phyloP scores from a whole-genome alignment of 2,113 vertebrate genomes.

The Garra rufa region DNA sequence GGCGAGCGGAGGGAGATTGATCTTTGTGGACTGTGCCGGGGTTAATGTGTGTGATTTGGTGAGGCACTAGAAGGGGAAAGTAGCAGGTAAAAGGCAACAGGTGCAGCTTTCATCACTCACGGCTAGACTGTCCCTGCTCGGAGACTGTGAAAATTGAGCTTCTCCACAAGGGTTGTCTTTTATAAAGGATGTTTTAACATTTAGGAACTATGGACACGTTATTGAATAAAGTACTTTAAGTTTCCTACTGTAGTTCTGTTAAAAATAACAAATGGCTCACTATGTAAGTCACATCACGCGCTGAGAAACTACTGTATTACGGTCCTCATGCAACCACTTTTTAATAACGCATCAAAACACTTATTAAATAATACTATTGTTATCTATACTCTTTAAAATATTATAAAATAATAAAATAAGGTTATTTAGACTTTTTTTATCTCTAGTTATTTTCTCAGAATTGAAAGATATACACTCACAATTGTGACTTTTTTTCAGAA shows the following conservation, averaged over 20 bases:
- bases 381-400: too few species aligned
- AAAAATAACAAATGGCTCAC: not conserved
- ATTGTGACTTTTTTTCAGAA: too few species aligned
- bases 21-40: constrained; percentile 67
- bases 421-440: too few species aligned
- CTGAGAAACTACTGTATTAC: not conserved
- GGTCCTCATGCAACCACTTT: too few species aligned
- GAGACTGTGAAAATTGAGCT: constrained; percentile 17
- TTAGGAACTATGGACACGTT: not conserved
- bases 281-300: not conserved
- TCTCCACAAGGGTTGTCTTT: constrained; percentile 55
- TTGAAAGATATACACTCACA: too few species aligned
- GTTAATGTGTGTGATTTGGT: constrained; percentile 78
- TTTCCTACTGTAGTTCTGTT: not conserved
- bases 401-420: too few species aligned
- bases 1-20: constrained; percentile 73
- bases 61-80: constrained; percentile 69
- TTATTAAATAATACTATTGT: too few species aligned
- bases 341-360: too few species aligned
- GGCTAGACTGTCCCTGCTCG: constrained; percentile 6
- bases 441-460: too few species aligned
- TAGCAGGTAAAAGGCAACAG: constrained; percentile 63
- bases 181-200: constrained; percentile 34
- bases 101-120: constrained; percentile 51
- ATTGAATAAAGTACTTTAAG: constrained; percentile 12